Evolutionary conservation across 2,797 vertebrate species (phyloP), one percentile per base, ranked within the genome.

Genomic region (Acipenser oxyrinchus): DNA sequence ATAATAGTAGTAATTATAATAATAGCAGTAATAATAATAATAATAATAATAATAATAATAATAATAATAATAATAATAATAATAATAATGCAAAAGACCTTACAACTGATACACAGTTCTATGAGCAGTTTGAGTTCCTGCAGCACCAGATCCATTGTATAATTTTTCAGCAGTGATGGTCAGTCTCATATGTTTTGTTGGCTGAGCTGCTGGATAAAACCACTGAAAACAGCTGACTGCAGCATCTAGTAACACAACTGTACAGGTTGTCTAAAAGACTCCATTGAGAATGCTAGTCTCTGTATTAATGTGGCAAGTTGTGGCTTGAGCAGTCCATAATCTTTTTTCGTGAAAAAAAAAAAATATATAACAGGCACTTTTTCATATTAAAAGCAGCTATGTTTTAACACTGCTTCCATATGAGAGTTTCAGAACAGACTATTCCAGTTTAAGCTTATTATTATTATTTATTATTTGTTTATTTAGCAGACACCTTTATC

Each of bases 101-200:
- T 67, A 67, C 66, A 67, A 60, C 61, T 60, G 66, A 62, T 58
- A 67, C 66, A 67, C 12, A 62, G 60, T 37, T 67, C 66, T 67
- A 62, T 13, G 53, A 66, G 23, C 49, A 60, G 60, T 67, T 62
- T 62, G 11, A 67, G 58, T n/a, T 67, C 58, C 51, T 67, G 66
- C 58, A 67, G 51, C 10, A 60, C 58, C 50, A 60, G 37, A 58
- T 67, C 66, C 66, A 67, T 67, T 52, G 49, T 23, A 60, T 52
- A 49, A 11, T 51, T 52, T 62, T 51, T 48, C 66, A 60, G 66
- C 59, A 52, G 10, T 37, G 51, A 11, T 60, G 18, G 52, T 37
- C 57, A 67, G 15, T 60, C 49, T 48, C 57, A 62, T 67, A 18
- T 50, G 49, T 51, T 61, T 62, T 13, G 50, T 58, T 51, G 66